Conservation (phyloP, 2,888 invertebrate species). For the Pachydiplax longipennis region DNA sequence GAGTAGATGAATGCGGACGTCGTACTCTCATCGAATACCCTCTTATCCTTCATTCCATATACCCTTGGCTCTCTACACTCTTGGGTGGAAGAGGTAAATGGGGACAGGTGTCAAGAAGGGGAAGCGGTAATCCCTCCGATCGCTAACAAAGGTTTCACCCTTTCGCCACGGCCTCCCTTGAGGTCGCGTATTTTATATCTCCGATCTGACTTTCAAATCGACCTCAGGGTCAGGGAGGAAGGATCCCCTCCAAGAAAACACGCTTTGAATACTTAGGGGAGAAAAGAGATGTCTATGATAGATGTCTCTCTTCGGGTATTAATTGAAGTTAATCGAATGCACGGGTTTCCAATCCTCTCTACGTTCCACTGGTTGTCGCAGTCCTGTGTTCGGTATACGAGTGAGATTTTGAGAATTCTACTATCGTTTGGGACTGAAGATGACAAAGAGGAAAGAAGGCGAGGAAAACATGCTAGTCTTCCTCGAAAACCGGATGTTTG, state of each 20-base stretch:
- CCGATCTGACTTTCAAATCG: not conserved
- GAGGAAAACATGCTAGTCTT: no score
- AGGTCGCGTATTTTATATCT: not conserved
- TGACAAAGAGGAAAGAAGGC: no score
- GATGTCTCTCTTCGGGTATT: not conserved
- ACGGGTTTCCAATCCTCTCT: no score
- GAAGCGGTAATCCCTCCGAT: not conserved
- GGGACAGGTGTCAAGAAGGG: not conserved
- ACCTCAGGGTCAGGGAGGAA: not conserved
- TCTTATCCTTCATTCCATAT: not conserved
- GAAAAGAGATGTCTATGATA: not conserved
- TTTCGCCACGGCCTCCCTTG: not conserved
- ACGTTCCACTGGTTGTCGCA: no score
- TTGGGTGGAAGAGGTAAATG: not conserved
- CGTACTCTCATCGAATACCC: not conserved
- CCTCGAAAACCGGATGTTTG: no score
- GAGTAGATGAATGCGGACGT: not conserved
- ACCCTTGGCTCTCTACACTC: not conserved
- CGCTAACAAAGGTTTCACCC: not conserved
- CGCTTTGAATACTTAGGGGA: not conserved
- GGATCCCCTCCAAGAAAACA: not conserved
- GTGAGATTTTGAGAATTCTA: no score
- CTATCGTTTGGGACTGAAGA: no score
- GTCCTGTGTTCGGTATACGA: no score
- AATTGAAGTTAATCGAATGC: no score